phyloP scores from a whole-genome alignment of 2,113 vertebrate genomes.

The Pimephales promelas region DNA sequence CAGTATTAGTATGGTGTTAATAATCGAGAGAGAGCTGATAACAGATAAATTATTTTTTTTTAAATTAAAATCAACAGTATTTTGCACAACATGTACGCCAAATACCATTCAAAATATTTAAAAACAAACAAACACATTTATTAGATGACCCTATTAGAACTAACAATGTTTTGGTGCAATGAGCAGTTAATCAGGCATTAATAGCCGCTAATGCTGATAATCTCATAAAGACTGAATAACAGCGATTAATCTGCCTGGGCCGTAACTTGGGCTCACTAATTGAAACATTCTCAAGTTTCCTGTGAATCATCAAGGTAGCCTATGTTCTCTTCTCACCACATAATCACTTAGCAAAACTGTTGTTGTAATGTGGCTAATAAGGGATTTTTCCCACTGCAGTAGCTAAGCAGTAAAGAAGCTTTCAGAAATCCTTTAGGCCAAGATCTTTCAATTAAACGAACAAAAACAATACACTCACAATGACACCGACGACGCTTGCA shows the following conservation, averaged over 20 bases:
- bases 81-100: background rate
- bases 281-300: background rate
- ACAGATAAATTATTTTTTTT: too few species aligned
- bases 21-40: too few species aligned
- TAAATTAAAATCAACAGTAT: background rate
- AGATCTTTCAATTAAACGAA: slow-evolving; percentile 33
- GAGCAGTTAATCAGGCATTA: background rate
- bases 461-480: slow-evolving; percentile 19
- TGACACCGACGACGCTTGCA: background rate
- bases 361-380: slow-evolving; percentile 29
- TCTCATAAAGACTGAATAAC: background rate
- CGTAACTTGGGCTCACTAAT: background rate
- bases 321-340: background rate
- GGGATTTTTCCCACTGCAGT: background rate
- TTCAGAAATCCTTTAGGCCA: slow-evolving; percentile 26
- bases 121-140: background rate
- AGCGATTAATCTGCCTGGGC: background rate
- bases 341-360: slow-evolving; percentile 23
- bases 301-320: slow-evolving; percentile 31
- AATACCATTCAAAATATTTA: background rate
- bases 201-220: too few species aligned
- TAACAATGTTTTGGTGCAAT: background rate
- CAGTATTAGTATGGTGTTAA: too few species aligned
- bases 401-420: slow-evolving; percentile 12
- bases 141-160: background rate